Evolutionary conservation across 2,888 invertebrate genomes (phyloP).

Genomic region (Omphaloscelis lunosa): DNA sequence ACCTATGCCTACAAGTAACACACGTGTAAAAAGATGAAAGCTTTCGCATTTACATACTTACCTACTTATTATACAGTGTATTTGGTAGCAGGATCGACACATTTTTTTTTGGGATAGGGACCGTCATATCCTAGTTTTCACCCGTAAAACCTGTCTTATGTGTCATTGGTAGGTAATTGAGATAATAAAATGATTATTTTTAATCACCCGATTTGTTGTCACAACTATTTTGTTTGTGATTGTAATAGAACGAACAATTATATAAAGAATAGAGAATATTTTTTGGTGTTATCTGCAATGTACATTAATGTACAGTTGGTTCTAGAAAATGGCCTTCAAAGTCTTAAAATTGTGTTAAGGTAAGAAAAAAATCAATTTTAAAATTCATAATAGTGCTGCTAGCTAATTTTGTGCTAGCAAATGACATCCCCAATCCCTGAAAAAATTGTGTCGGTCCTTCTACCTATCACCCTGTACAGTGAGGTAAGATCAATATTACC

Average conservation of each 20-base stretch:
- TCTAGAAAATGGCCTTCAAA: neutral
- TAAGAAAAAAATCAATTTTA: too few species aligned
- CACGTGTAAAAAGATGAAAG: conserved; percentile 1
- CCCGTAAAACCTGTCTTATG: too few species aligned
- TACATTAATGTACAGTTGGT: neutral
- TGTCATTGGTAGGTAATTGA: too few species aligned
- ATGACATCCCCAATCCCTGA: too few species aligned
- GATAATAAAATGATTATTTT: neutral
- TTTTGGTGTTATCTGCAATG: neutral
- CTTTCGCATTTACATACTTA: conserved; percentile 10
- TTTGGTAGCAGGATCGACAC: too few species aligned
- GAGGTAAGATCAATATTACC: conserved; percentile 4
- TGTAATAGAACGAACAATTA: neutral
- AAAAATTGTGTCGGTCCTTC: neutral
- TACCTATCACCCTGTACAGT: too few species aligned
- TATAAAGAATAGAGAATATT: too few species aligned
- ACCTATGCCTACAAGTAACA: neutral
- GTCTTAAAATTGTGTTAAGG: too few species aligned
- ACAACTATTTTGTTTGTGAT: too few species aligned
- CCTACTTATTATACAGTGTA: neutral
- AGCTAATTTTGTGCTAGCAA: neutral
- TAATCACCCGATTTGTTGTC: neutral
- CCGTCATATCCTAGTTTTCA: neutral
- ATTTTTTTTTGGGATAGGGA: neutral
- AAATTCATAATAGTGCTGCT: too few species aligned